These are phyloP conservation scores for Vollenhovia emeryi DNA, from an alignment of 1,140 invertebrate species.

Conservation along the genomic window DNA sequence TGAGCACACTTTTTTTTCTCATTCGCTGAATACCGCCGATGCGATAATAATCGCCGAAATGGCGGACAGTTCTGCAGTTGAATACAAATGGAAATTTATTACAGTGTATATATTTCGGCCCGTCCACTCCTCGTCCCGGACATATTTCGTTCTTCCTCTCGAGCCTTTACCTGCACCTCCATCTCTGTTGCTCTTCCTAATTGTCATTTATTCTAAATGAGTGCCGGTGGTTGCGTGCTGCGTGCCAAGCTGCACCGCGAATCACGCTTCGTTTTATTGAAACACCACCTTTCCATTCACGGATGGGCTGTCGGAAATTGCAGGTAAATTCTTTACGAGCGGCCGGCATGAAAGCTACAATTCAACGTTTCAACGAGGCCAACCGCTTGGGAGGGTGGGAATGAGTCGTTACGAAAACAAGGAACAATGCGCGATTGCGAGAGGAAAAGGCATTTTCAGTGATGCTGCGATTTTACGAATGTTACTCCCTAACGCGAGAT, in stretches of 20 bases:
- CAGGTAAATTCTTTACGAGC: slow-evolving; percentile 72
- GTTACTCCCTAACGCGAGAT: slow-evolving; percentile 15
- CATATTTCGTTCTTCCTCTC: background rate
- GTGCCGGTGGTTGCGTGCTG: slow-evolving; percentile 33
- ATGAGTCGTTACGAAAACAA: slow-evolving; percentile 33
- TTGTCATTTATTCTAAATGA: slow-evolving; percentile 59
- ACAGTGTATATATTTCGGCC: slow-evolving; percentile 41
- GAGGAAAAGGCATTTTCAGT: slow-evolving; percentile 16
- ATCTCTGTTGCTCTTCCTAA: background rate
- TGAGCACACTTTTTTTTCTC: slow-evolving; percentile 33
- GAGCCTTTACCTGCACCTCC: background rate
- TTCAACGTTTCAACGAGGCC: slow-evolving; percentile 54
- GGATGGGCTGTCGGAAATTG: slow-evolving; percentile 65
- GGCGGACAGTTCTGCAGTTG: slow-evolving; percentile 31
- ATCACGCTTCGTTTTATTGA: slow-evolving; percentile 70
- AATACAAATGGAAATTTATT: slow-evolving; percentile 67
- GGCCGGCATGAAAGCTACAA: slow-evolving; percentile 32
- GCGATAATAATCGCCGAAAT: slow-evolving; percentile 30
- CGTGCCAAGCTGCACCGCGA: slow-evolving; percentile 52
- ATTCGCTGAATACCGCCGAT: background rate
- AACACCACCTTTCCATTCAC: slow-evolving; percentile 63
- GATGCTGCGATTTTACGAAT: slow-evolving; percentile 1
- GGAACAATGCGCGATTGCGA: slow-evolving; percentile 34
- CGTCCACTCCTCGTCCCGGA: background rate
- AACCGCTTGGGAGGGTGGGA: slow-evolving; percentile 19